Evolutionary conservation across 2,888 invertebrate genomes (phyloP).

Genomic region (Petrophora chlorosata): DNA sequence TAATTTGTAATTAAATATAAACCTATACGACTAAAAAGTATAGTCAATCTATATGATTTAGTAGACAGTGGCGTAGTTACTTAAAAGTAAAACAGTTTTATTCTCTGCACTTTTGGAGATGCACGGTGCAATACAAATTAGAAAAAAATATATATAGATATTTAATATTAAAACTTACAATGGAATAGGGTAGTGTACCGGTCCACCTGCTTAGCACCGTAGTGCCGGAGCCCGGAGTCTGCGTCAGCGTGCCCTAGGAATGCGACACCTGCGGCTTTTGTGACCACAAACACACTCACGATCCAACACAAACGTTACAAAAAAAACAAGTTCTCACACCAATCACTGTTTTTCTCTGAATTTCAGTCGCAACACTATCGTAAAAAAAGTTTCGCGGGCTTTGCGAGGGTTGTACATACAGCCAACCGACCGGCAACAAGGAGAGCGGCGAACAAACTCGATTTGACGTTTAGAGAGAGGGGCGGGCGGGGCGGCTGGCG

Average conservation of each 20-base stretch:
- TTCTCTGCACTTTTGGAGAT: too few species aligned
- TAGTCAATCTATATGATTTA: too few species aligned
- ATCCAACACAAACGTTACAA: constrained; percentile 44
- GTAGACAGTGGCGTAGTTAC: too few species aligned
- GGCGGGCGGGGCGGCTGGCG: constrained; percentile 31
- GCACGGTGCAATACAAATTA: too few species aligned
- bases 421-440: constrained; percentile 41
- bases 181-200: constrained; percentile 54
- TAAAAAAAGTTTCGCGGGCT: constrained; percentile 69
- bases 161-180: constrained; percentile 35
- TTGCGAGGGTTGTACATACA: constrained; percentile 30
- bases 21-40: too few species aligned
- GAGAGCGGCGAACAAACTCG: constrained; percentile 65
- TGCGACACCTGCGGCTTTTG: constrained; percentile 67
- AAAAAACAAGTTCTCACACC: constrained; percentile 30
- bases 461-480: constrained; percentile 55
- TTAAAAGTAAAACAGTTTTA: too few species aligned
- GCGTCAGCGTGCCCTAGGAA: constrained; percentile 70
- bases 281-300: constrained; percentile 70
- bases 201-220: constrained; percentile 63
- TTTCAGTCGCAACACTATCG: constrained; percentile 35
- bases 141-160: too few species aligned
- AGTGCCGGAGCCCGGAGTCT: constrained; percentile 61
- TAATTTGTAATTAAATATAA: too few species aligned
- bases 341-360: constrained; percentile 34